A percentile compares a stretch with the other conserved stretches of the same genome.
Evolutionary conservation across 2,888 invertebrate species (phyloP).

Genomic region (Pandemis cinnamomeana): DNA sequence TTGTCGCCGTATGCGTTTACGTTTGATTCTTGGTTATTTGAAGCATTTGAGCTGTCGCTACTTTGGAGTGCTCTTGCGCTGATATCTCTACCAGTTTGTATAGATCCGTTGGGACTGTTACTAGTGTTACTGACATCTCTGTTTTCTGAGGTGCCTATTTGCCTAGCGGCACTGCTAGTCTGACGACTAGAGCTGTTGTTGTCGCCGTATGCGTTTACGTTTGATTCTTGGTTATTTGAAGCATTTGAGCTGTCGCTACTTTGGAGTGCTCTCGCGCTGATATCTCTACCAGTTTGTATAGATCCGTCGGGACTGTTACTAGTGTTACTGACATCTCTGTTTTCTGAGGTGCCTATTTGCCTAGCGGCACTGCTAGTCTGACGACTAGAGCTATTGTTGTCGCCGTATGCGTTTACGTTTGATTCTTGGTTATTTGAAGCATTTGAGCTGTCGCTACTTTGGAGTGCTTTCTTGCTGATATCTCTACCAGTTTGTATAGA

Average conservation of each 20-base stretch:
- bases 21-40: no score
- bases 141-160: neutral
- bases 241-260: neutral
- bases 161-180: neutral
- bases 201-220: neutral
- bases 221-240: no score
- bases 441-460: neutral
- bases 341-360: neutral
- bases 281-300: neutral
- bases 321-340: neutral
- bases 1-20: no score
- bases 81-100: neutral
- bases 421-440: no score
- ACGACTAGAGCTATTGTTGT: neutral
- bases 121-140: neutral
- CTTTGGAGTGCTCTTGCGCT: neutral
- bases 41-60: no score
- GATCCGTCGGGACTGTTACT: neutral
- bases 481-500: neutral
- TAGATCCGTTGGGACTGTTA: neutral
- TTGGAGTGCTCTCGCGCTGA: neutral
- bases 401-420: neutral
- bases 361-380: neutral
- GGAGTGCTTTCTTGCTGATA: neutral
- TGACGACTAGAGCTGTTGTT: neutral